Evolutionary conservation across 2,888 invertebrate genomes (phyloP), one percentile per base, ranked within the genome.

Genomic region (Onchidella celtica): DNA sequence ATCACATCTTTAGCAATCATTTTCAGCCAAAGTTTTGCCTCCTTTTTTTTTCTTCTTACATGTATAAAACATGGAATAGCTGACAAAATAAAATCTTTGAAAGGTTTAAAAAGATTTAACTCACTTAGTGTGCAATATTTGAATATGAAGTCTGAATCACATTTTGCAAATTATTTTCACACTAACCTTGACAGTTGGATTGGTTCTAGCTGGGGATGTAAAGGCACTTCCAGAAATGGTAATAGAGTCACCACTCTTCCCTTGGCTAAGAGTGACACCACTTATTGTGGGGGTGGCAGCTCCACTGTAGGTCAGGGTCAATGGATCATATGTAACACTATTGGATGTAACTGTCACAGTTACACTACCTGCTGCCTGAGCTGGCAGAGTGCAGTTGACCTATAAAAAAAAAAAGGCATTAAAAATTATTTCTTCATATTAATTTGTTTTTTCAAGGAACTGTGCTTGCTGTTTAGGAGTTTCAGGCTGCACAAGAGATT

Each of bases 151-250:
- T n/a, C n/a, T n/a, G n/a, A n/a, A n/a, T n/a, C n/a, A n/a, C n/a
- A n/a, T n/a, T n/a, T n/a, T n/a, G n/a, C n/a, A n/a, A n/a, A n/a
- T n/a, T n/a, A n/a, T n/a, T n/a, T n/a, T n/a, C 2, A 47, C 21
- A 14, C 47, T 74, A 3, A 75, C 75, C 14, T 29, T 75, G 9
- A 79, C 79, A 27, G 38, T 63, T 14, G 74, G 55, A 36, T 86
- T 82, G 2, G 85, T 82, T 3, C 70, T n/a, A 11, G 38, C 57
- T 2, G 59, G 79, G 6, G 82, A 69, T 9, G 66, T 83, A 29
- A 89, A 85, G 34, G 82, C 84, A 2, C 82, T 83, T n/a, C 89
- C 89, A 4, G 84, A 61, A 4, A 90, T 85, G 1, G 84, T 86
- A 17, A 89, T 73, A 1, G 77, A 65, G 70, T 84, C 84, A 0